Evolutionary conservation across 2,888 invertebrate genomes (phyloP), one percentile per base, ranked within the genome.

Genomic region (Tanytarsus gracilentus): DNA sequence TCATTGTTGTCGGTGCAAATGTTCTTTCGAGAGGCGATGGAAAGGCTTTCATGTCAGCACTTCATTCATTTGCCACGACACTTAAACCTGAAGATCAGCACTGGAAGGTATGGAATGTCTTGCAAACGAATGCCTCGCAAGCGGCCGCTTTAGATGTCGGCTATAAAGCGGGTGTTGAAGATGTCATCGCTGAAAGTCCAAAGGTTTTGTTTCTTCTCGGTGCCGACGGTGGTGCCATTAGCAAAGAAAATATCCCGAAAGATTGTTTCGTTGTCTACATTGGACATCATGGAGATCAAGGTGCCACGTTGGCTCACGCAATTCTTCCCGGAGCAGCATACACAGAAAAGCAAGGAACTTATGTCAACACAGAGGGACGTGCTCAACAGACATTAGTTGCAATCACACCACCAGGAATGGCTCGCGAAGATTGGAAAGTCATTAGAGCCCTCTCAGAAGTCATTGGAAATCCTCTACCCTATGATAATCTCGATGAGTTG

Each of bases 341-440:
- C 75, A 99, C 99, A 0, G 99, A 99, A 79, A 99, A 99, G 76
- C 86, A 90, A 71, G 95, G 83, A n/a, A 95, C 91, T 1, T 99
- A 89, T 74, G 95, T 95, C 0, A 99, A 99, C 76, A 97, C 94
- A 0, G 99, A 99, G 78, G 99, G 99, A 1, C 82, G 98, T 64
- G 84, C 96, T 30, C 97, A 98, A 74, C 87, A 92, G 76, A 92
- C 95, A 1, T 76, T 86, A 29, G 78, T 82, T 3, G 96, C 95
- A 18, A 87, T 96, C 40, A 80, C 89, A 14, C 90, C 96, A 62
- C 97, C 97, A 1, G 96, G 96, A 39, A 77, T 85, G 75, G 97
- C 96, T 0, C 80, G 97, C 55, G 93, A 93, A 68, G 97, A 98
- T 76, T 99, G 99, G 99, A 98, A 98, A 78, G 93, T 99, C 66